Conservation (phyloP, 2,797 vertebrate species). For the Hafferia zeledoni region DNA sequence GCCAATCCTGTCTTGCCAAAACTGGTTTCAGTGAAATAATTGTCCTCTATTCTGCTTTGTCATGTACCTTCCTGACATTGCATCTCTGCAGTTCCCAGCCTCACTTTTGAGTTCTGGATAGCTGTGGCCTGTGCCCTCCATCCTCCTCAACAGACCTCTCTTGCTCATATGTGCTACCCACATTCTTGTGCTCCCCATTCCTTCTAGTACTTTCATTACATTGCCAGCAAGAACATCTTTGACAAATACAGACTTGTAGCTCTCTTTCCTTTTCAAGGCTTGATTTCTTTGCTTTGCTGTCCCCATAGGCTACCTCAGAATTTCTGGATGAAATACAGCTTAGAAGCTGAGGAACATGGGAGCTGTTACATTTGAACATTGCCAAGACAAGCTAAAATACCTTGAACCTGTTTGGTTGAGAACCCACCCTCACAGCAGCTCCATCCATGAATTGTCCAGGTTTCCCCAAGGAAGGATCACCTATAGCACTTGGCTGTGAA, state of each 20-base stretch:
- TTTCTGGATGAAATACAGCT: neutral
- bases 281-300: neutral
- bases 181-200: neutral
- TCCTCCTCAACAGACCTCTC: neutral
- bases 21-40: neutral
- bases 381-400: neutral
- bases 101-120: neutral
- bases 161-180: neutral
- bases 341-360: neutral
- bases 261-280: neutral
- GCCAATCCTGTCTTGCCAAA: neutral
- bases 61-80: neutral
- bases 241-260: neutral
- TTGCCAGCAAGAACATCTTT: neutral
- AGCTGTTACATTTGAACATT: neutral
- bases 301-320: neutral
- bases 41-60: neutral
- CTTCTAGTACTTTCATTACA: neutral
- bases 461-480: neutral
- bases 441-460: neutral
- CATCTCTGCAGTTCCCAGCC: neutral
- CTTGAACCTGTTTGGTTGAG: neutral
- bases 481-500: neutral
- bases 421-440: neutral
- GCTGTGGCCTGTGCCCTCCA: rapidly evolving